Evolutionary conservation across 2,888 invertebrate species (phyloP).

Genomic region (Abscondita cerata): DNA sequence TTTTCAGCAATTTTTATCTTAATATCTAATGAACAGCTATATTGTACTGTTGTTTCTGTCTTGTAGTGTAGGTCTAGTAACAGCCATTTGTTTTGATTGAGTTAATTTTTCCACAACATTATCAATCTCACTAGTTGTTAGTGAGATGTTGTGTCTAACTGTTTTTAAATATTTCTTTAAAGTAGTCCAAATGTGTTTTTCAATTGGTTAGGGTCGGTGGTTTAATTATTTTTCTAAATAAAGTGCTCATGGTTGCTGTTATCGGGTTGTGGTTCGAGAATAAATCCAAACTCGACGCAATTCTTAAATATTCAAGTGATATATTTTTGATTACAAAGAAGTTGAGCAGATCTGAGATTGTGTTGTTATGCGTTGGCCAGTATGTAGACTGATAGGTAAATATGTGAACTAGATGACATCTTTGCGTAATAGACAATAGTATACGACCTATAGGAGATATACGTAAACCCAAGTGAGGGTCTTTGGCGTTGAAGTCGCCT

Average conservation of each 20-base stretch:
- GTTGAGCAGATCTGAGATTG: slow-evolving; percentile 6
- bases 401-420: slow-evolving; percentile 1
- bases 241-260: slow-evolving; percentile 16
- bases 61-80: too few species aligned
- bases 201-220: slow-evolving; percentile 10
- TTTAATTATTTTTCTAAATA: slow-evolving; percentile 13
- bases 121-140: slow-evolving; percentile 14
- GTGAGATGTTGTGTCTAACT: slow-evolving; percentile 10
- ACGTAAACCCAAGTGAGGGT: slow-evolving; percentile 3
- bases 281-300: slow-evolving; percentile 9
- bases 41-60: too few species aligned
- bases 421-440: slow-evolving; percentile 9
- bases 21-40: too few species aligned
- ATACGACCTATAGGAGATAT: too few species aligned
- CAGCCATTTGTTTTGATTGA: too few species aligned
- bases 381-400: slow-evolving; percentile 10
- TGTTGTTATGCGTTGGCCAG: slow-evolving; percentile 9
- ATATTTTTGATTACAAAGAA: slow-evolving; percentile 16
- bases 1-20: too few species aligned
- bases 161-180: slow-evolving; percentile 12
- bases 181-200: slow-evolving; percentile 12
- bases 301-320: slow-evolving; percentile 11
- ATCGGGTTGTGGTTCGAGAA: slow-evolving; percentile 8
- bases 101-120: too few species aligned
- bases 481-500: slow-evolving; percentile 11